phyloP scores from a whole-genome alignment of 1,140 invertebrate genomes.

The Drosophila serrata region DNA sequence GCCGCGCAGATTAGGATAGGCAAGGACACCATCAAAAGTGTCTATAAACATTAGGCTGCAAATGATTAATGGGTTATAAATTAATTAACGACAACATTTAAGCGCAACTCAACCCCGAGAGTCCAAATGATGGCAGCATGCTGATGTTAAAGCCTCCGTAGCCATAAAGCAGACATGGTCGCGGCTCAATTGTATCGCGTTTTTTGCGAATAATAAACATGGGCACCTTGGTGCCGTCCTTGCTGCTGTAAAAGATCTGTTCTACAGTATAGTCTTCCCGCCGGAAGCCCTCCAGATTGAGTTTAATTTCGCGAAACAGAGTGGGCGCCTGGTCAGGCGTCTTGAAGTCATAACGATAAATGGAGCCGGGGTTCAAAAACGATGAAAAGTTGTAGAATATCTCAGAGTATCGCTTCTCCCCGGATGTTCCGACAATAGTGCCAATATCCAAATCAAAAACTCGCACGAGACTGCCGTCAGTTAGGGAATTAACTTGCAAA shows the following conservation, averaged over 20 bases:
- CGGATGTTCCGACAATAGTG: conserved; percentile 93
- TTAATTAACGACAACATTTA: not conserved
- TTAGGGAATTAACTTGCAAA: conserved; percentile 92
- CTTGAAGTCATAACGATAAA: conserved; percentile 94
- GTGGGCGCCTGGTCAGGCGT: conserved; percentile 88
- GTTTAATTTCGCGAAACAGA: conserved; percentile 88
- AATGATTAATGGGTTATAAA: not conserved
- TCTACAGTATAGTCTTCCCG: conserved; percentile 92
- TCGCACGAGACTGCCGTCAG: conserved; percentile 90
- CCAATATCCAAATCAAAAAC: conserved; percentile 94
- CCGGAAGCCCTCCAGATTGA: conserved; percentile 94
- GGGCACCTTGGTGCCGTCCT: conserved; percentile 97
- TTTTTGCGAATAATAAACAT: conserved; percentile 98
- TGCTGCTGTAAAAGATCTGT: conserved; percentile 97
- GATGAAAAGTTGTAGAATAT: conserved; percentile 98
- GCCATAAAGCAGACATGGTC: conserved; percentile 96
- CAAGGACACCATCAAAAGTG: conserved; percentile 95
- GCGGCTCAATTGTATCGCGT: conserved; percentile 87
- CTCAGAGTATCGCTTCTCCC: conserved; percentile 94
- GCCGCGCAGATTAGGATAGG: conserved; percentile 97
- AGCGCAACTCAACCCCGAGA: conserved; percentile 54
- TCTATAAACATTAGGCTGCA: conserved; percentile 93
- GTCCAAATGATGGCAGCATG: conserved; percentile 92
- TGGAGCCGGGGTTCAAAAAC: conserved; percentile 94
- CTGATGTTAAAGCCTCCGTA: conserved; percentile 99